Evolutionary conservation across 2,888 invertebrate genomes (phyloP).

Genomic region (Cantharis lateralis): DNA sequence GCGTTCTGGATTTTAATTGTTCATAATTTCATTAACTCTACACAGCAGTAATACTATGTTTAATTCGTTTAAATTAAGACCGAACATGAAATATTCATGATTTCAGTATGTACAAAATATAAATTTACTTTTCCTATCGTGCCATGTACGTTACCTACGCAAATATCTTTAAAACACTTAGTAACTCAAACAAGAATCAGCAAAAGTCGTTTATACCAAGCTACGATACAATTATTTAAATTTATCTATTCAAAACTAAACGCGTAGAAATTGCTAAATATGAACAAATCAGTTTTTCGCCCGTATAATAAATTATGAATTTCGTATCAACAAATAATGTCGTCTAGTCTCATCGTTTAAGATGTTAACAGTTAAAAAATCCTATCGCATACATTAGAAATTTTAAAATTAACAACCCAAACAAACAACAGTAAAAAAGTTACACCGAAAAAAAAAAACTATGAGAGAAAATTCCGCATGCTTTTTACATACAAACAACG

Average conservation of each 20-base stretch:
- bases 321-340: background rate
- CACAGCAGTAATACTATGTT: background rate
- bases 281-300: background rate
- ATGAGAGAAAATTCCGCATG: too few relatives aligned
- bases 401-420: too few relatives aligned
- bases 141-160: background rate
- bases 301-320: background rate
- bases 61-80: slow-evolving; percentile 2
- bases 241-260: background rate
- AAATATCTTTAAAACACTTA: background rate
- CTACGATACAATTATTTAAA: background rate
- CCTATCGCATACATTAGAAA: too few relatives aligned
- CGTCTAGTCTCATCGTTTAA: too few relatives aligned
- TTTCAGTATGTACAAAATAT: background rate
- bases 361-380: too few relatives aligned
- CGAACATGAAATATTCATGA: background rate
- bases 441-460: too few relatives aligned
- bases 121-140: background rate
- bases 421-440: too few relatives aligned
- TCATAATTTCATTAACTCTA: slow-evolving; percentile 12
- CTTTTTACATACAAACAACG: too few relatives aligned
- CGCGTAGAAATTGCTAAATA: background rate
- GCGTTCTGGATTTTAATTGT: slow-evolving; percentile 14
- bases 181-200: background rate
- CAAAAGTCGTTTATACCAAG: background rate